Base-by-base conservation (phyloP, 1,140 invertebrate genomes). In the Brachystomella parvula region DNA sequence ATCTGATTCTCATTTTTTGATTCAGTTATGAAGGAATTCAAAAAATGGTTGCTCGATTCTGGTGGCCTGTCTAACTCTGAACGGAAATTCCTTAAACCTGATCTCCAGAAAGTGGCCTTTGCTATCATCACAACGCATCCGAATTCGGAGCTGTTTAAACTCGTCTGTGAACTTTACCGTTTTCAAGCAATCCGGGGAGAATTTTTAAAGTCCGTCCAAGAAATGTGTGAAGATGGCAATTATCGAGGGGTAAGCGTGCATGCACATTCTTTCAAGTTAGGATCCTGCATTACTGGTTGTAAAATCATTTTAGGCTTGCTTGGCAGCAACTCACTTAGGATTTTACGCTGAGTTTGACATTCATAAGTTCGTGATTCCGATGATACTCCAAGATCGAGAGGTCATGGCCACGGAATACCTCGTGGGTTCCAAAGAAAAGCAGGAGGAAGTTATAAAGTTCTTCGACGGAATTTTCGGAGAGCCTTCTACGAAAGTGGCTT, bases 361-460 rank as follows among this genome's bases (percentile, higher is more conserved):
- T 49, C 80, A 86, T 75, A 81, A 84, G 63, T 81, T 89, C 71
- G 69, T 89, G 2, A 77, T 90, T 69, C 87, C 88, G 21, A 76
- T 90, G 24, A 79, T 89, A 71, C 77, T 89, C 17, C 87, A 89
- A 81, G 87, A 89, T 73, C 88, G 87, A 75, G 72, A 83, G 29
- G 82, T 80, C 70, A 73, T 86, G 30, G 81, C 85, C 47, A 85
- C 89, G 76, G 83, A 85, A 64, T 88, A 87, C 78, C 75, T 89
- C 61, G 73, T 74, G 44, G 78, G 80, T 47, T 83, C 81, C 68
- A 80, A 80, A n/a, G 70, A 81, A 9, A 81, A 85, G 63, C 86
- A 87, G 70, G 74, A 75, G 53, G 76, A 78, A 15, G 76, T 87
- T 12, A 78, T 89, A 0, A 75, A 77, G 44, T 85, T 83, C 73